Conservation (phyloP, 2,888 invertebrate species). For the Nephrotoma guestfalica region DNA sequence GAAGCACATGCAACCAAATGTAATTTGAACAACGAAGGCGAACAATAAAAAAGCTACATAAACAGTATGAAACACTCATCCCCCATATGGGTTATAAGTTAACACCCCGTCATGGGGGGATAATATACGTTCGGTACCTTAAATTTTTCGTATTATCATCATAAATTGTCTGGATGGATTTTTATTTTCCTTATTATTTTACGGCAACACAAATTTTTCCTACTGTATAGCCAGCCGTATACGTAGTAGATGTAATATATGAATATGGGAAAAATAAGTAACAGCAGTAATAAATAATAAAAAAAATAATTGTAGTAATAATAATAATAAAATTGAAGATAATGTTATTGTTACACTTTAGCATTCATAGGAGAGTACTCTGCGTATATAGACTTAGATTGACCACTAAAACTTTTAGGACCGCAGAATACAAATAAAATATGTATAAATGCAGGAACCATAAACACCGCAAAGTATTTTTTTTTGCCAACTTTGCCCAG, state of each 20-base stretch:
- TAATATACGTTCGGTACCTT: not conserved
- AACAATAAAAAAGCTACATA: not conserved
- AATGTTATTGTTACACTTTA: not conserved
- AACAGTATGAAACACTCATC: not conserved
- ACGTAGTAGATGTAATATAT: not conserved
- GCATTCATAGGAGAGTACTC: not conserved
- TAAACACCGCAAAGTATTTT: not conserved
- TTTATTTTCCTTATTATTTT: not conserved
- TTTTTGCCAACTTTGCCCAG: not conserved
- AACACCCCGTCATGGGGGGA: not conserved
- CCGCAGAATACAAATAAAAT: not conserved
- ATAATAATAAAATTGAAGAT: not conserved
- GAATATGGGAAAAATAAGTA: not conserved
- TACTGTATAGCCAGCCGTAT: not conserved
- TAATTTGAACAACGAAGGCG: not conserved
- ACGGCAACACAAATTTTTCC: not conserved
- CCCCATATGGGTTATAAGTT: not conserved
- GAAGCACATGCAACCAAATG: not conserved
- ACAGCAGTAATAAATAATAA: not conserved
- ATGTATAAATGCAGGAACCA: not conserved
- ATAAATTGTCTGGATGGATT: not conserved
- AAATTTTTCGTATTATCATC: not conserved
- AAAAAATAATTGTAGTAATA: not conserved
- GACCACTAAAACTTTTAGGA: not conserved
- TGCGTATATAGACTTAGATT: not conserved